Percentiles rank a stretch among this genome's conserved stretches.
Evolutionary conservation across 1,140 invertebrate species (phyloP).

Genomic region (Doryteuthis pealeii): DNA sequence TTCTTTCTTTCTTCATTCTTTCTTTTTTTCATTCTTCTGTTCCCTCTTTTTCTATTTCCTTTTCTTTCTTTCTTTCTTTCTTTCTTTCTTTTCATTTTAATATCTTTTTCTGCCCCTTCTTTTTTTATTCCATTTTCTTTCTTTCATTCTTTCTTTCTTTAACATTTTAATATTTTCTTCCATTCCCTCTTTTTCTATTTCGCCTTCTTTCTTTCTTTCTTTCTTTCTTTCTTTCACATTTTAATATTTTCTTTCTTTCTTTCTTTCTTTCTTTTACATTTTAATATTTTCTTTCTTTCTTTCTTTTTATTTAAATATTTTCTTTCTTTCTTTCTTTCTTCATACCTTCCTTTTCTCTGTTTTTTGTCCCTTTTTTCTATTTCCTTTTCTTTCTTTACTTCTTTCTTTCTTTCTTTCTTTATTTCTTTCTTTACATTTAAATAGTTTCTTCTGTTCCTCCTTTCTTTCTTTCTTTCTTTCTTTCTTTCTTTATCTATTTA

Average conservation of each 20-base stretch:
- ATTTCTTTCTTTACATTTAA: too few species aligned
- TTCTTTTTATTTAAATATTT: neutral
- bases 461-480: too few species aligned
- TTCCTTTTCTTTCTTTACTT: neutral
- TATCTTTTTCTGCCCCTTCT: constrained; percentile 32
- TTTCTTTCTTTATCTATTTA: too few species aligned
- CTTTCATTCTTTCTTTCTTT: constrained; percentile 22
- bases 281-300: neutral
- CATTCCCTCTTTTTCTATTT: neutral
- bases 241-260: constrained; percentile 60
- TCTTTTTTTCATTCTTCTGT: constrained; percentile 15
- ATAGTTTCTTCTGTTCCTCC: too few species aligned
- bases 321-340: constrained; percentile 5
- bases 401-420: too few species aligned
- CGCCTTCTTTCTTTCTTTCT: constrained; percentile 9
- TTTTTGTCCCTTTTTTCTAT: neutral
- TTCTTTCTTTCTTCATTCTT: constrained; percentile 16
- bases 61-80: constrained; percentile 20
- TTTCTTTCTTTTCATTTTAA: constrained; percentile 62
- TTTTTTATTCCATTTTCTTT: neutral
- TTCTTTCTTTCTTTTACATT: constrained; percentile 7
- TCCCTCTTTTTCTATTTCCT: constrained; percentile 12
- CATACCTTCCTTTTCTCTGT: constrained; percentile 2
- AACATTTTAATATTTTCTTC: neutral
- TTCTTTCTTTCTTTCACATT: constrained; percentile 39